Evolutionary conservation across 2,113 vertebrate genomes (phyloP).

Genomic region (Hipposideros armiger): DNA sequence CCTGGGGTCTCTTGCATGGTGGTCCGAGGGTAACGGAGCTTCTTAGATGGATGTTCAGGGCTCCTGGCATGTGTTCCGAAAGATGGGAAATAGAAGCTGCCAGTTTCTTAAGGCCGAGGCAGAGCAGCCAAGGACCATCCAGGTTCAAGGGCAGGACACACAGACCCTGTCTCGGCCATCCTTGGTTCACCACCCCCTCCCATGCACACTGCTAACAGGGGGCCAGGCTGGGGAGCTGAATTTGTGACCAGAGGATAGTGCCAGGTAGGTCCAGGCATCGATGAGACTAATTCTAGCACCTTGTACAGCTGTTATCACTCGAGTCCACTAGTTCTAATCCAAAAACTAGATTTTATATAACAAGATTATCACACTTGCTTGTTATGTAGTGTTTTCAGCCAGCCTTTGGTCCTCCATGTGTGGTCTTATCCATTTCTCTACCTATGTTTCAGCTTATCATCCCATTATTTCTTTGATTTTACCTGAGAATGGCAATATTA

Average conservation of each 20-base stretch:
- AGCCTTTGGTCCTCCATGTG: not conserved
- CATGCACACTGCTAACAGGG: rapidly evolving
- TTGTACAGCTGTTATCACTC: not conserved
- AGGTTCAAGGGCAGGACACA: not conserved
- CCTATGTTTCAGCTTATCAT: not conserved
- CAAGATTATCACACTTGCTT: not conserved
- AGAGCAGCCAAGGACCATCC: not conserved
- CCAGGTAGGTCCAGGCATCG: not conserved
- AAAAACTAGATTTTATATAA: not conserved
- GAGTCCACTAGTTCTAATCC: not conserved
- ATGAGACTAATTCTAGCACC: not conserved
- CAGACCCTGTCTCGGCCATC: rapidly evolving
- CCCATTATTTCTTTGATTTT: conserved; percentile 33
- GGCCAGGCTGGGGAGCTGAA: not conserved
- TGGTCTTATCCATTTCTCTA: not conserved
- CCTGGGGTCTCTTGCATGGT: not conserved
- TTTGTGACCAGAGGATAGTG: not conserved
- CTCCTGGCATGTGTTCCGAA: not conserved
- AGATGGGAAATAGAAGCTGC: not conserved
- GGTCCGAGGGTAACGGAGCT: not conserved
- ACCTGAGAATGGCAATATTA: not conserved
- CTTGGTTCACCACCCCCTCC: rapidly evolving
- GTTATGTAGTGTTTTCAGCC: not conserved
- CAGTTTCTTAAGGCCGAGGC: not conserved
- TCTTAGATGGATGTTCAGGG: not conserved